Percentiles rank a stretch among this genome's conserved stretches.
Evolutionary conservation across 2,113 vertebrate species (phyloP).

Genomic region (Vicugna pacos): DNA sequence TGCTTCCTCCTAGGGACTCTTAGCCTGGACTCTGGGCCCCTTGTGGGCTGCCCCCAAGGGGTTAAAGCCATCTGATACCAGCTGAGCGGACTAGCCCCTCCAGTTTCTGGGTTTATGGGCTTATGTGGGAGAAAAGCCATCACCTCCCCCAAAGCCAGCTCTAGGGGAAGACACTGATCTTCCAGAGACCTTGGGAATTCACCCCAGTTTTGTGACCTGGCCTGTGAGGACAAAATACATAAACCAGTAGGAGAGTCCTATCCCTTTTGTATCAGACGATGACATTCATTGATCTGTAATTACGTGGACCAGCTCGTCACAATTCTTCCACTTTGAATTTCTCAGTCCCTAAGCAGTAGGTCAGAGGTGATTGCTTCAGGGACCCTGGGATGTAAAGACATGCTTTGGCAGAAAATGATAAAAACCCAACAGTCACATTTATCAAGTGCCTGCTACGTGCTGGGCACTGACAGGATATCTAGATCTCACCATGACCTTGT

Average conservation of each 20-base stretch:
- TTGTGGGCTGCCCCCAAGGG: neutral
- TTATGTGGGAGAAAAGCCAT: too few species aligned
- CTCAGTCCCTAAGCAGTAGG: neutral
- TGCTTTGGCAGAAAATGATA: neutral
- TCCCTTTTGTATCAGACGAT: neutral
- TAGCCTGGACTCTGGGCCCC: neutral
- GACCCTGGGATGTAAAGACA: neutral
- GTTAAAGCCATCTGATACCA: neutral
- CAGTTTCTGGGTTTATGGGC: neutral
- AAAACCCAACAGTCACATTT: neutral
- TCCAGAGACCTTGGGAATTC: neutral
- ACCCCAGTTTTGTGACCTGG: too few species aligned
- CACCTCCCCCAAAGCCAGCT: neutral
- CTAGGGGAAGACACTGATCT: neutral
- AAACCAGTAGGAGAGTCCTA: neutral
- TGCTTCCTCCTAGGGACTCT: neutral
- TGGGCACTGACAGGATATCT: neutral
- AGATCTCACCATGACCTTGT: neutral
- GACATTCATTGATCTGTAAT: neutral
- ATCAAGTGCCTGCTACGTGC: neutral
- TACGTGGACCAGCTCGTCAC: neutral
- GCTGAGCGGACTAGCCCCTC: neutral
- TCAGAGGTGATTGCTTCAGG: neutral
- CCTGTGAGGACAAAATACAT: neutral
- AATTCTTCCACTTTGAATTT: neutral